Base-by-base conservation (phyloP, 2,888 invertebrate species). In the Lycophotia porphyrea region DNA sequence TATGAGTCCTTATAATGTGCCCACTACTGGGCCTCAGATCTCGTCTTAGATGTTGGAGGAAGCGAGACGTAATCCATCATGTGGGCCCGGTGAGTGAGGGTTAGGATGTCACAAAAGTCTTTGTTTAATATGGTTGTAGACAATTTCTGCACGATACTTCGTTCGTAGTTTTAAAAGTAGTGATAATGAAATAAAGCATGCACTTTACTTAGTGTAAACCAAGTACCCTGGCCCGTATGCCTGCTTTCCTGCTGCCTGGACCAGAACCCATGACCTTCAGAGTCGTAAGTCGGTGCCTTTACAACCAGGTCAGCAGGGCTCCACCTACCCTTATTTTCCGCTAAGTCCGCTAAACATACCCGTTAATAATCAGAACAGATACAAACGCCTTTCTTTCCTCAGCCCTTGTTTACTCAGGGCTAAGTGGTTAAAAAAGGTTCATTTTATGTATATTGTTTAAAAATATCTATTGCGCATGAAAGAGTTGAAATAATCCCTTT, bases 401-500 rank as follows among this genome's bases (percentile, higher is more conserved):
- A 44, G 15, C 36, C n/a, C 9, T 55, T n/a, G 5, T 44, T 36
- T 36, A 31, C 44, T 47, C 36, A 65, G 5, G 36, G 9, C 21
- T n/a, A n/a, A 27, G 31, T n/a, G 4, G 42, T 52, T 52, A 21
- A 71, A 24, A 42, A 64, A 24, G 5, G 39, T 2, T 24, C 15
- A 58, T 58, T 74, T 42, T 24, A 49, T 52, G 36, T 18, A 18
- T 52, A 52, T 21, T 8, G 18, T 69, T 39, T 2, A n/a, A 60
- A 69, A 64, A 69, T 18, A 27, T 39, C 39, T 9, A 11, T 36
- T 36, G 31, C 63, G 31, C 52, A 67, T 67, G 21, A 55, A 74
- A 66, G 21, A 69, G 65, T 77, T 69, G 31, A 68, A 74, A 69
- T 66, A 58, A 63, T 52, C 60, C 71, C 76, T 65, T 76, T 82